Evolutionary conservation across 2,797 vertebrate genomes (phyloP).

Genomic region (Pangasius larnaudii): DNA sequence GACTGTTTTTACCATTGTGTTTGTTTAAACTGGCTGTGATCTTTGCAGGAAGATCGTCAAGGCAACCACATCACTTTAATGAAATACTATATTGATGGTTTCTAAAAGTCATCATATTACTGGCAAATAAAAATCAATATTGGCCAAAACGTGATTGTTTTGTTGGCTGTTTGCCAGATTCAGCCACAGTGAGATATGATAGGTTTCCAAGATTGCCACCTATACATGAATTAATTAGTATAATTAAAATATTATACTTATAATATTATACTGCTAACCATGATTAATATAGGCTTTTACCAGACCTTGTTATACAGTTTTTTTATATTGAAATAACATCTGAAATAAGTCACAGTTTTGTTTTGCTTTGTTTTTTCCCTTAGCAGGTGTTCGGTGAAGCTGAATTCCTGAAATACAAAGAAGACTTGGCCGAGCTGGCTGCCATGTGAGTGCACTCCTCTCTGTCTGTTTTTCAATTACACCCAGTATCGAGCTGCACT

Average conservation of each 20-base stretch:
- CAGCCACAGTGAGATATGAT: neutral
- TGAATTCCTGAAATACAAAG: constrained; percentile 87
- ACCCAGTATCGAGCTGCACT: neutral
- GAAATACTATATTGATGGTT: neutral
- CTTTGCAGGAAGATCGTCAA: neutral
- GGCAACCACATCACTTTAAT: neutral
- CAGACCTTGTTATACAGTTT: neutral
- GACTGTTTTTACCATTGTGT: neutral
- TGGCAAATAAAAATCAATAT: neutral
- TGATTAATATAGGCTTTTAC: neutral
- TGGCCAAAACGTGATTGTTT: neutral
- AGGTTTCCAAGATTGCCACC: neutral
- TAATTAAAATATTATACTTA: neutral
- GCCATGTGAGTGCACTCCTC: constrained; percentile 79
- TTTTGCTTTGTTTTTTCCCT: neutral
- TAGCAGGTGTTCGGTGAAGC: constrained; percentile 85
- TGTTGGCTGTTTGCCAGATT: neutral
- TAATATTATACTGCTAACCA: no score
- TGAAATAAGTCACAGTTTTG: neutral
- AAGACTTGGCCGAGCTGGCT: constrained; percentile 85
- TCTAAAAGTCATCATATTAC: neutral
- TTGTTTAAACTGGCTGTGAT: neutral
- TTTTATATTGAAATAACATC: neutral
- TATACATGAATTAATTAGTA: neutral
- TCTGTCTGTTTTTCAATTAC: neutral